Evolutionary conservation across 2,113 vertebrate species (phyloP).

Genomic region (Mustelus asterias): DNA sequence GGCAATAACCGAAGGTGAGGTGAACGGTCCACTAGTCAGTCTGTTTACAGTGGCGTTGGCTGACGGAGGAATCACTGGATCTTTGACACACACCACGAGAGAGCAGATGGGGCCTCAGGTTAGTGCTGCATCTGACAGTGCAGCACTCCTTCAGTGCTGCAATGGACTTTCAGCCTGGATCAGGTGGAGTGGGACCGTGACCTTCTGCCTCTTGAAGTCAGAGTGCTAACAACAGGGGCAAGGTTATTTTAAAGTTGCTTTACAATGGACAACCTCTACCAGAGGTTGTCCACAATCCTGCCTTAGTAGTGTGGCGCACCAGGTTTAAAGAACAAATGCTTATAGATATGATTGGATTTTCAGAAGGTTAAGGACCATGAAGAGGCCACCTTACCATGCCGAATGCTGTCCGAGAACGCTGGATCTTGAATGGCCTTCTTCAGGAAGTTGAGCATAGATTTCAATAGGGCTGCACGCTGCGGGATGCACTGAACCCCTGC

Average conservation of each 20-base stretch:
- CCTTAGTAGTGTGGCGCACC: background rate
- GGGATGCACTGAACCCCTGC: conserved; percentile 92
- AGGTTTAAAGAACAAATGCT: background rate
- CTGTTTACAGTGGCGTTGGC: background rate
- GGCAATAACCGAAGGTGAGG: background rate
- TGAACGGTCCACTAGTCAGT: background rate
- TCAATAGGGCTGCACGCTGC: conserved; percentile 85
- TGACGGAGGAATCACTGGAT: background rate
- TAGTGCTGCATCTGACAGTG: background rate
- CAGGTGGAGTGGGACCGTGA: background rate
- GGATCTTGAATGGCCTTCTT: conserved; percentile 97
- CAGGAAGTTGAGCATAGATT: conserved; percentile 95
- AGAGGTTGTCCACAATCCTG: background rate
- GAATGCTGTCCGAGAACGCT: conserved; percentile 90
- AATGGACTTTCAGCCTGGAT: too few relatives aligned
- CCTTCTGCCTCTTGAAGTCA: background rate
- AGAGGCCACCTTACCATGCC: conserved; percentile 67
- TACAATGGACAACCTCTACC: background rate
- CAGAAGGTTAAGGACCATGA: too few relatives aligned
- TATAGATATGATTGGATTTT: too few relatives aligned
- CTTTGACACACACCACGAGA: background rate
- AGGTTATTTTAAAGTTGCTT: background rate
- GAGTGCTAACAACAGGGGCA: background rate
- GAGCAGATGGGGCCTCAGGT: background rate
- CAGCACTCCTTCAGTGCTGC: too few relatives aligned